phyloP scores from a whole-genome alignment of 2,888 invertebrate genomes.

The Taenaris catops region DNA sequence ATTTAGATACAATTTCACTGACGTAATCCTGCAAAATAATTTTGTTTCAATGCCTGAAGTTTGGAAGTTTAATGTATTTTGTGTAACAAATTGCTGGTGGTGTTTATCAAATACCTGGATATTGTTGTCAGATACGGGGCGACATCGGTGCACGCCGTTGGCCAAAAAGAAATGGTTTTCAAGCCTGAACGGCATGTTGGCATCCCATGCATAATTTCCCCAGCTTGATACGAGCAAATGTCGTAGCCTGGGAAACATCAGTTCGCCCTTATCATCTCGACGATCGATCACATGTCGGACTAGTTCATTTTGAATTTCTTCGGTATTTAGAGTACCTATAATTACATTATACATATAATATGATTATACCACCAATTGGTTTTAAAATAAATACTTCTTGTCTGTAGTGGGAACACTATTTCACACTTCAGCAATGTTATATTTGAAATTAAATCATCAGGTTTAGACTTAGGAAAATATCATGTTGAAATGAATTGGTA shows the following conservation, averaged over 20 bases:
- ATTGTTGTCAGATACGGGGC: slow-evolving; percentile 84
- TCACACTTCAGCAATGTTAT: too few species aligned
- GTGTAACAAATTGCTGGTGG: too few species aligned
- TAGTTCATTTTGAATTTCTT: slow-evolving; percentile 70
- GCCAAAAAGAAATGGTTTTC: slow-evolving; percentile 86
- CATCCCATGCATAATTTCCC: slow-evolving; percentile 89
- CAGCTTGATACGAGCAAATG: slow-evolving; percentile 85
- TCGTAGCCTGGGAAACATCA: slow-evolving; percentile 83
- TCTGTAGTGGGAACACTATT: too few species aligned
- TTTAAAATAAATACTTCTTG: too few species aligned
- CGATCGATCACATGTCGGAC: slow-evolving; percentile 70
- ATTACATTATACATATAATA: too few species aligned
- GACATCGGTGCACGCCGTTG: slow-evolving; percentile 82
- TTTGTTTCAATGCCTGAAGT: background rate
- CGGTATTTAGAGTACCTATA: slow-evolving; percentile 71
- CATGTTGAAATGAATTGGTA: too few species aligned
- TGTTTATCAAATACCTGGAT: too few species aligned
- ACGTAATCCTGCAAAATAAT: slow-evolving; percentile 82
- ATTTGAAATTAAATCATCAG: too few species aligned
- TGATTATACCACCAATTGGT: too few species aligned
- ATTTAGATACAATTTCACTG: slow-evolving; percentile 88
- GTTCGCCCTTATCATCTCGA: slow-evolving; percentile 77
- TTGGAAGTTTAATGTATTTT: too few species aligned
- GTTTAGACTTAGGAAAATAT: too few species aligned
- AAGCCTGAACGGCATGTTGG: slow-evolving; percentile 76